These are phyloP conservation scores for Coleophora deauratella DNA, from an alignment of 2,888 invertebrate genomes.

Conservation along the genomic window DNA sequence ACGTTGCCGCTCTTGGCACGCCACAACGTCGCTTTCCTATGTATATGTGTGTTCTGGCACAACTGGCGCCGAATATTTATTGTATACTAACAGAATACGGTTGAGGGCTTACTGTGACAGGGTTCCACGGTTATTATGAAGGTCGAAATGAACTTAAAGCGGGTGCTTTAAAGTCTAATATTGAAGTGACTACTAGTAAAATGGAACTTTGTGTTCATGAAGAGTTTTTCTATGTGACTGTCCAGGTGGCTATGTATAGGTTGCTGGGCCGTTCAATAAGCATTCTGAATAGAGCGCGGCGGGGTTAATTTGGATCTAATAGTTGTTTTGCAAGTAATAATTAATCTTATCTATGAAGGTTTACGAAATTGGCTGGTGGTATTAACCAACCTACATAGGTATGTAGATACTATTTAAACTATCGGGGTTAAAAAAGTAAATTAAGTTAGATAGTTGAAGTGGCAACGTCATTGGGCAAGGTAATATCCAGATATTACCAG, in stretches of 20 bases:
- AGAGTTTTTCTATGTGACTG: conserved; percentile 66
- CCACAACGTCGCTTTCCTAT: conserved; percentile 58
- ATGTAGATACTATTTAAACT: no score
- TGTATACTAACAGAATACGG: conserved; percentile 73
- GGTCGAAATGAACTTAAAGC: conserved; percentile 33
- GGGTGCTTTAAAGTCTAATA: conserved; percentile 35
- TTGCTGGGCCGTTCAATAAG: conserved; percentile 52
- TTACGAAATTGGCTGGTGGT: conserved; percentile 33
- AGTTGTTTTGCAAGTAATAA: conserved; percentile 40
- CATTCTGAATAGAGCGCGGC: conserved; percentile 45
- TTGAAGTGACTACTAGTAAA: conserved; percentile 16
- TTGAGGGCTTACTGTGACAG: conserved; percentile 56
- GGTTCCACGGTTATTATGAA: conserved; percentile 39
- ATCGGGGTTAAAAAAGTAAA: no score
- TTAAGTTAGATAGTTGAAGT: no score
- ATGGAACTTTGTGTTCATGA: conserved; percentile 39
- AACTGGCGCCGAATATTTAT: conserved; percentile 75
- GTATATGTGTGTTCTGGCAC: conserved; percentile 70
- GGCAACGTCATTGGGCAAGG: no score
- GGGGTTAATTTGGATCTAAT: conserved; percentile 44
- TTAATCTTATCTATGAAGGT: conserved; percentile 49
- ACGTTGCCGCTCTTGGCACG: conserved; percentile 64
- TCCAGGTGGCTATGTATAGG: conserved; percentile 73
- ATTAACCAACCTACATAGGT: no score
- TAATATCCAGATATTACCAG: no score